phyloP scores from a whole-genome alignment of 1,140 invertebrate genomes.

The Mamestra configurata region DNA sequence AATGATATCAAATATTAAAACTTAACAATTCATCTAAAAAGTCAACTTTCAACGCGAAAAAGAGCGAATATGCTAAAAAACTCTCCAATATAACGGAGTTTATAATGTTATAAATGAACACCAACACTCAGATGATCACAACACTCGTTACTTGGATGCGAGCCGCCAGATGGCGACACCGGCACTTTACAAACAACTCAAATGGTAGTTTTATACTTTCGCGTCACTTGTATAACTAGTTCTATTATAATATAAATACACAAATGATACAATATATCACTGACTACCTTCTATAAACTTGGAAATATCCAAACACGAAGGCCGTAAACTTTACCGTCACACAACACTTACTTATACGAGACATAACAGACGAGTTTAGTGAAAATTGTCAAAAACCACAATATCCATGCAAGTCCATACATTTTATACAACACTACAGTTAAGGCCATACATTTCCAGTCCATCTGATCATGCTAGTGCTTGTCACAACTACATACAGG shows the following conservation, averaged over 20 bases:
- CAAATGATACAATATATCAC: slow-evolving; percentile 45
- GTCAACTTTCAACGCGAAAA: slow-evolving; percentile 44
- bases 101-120: slow-evolving; percentile 49
- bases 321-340: background rate
- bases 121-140: slow-evolving; percentile 41
- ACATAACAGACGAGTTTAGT: background rate
- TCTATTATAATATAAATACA: slow-evolving; percentile 36
- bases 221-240: slow-evolving; percentile 6
- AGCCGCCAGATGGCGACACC: slow-evolving; percentile 20
- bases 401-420: slow-evolving; percentile 9
- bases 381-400: background rate
- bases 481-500: too few species aligned
- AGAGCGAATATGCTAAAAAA: slow-evolving; percentile 40
- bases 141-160: slow-evolving; percentile 16
- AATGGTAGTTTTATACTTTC: background rate
- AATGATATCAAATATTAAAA: slow-evolving; percentile 48
- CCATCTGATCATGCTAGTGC: slow-evolving; percentile 46
- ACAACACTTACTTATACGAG: slow-evolving; percentile 18
- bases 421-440: slow-evolving; percentile 34
- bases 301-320: slow-evolving; percentile 36
- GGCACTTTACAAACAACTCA: background rate
- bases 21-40: slow-evolving; percentile 49
- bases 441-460: slow-evolving; percentile 59
- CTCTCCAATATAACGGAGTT: slow-evolving; percentile 31
- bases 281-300: slow-evolving; percentile 24